phyloP scores from a whole-genome alignment of 2,888 invertebrate genomes.

The Brachypterus glaber region DNA sequence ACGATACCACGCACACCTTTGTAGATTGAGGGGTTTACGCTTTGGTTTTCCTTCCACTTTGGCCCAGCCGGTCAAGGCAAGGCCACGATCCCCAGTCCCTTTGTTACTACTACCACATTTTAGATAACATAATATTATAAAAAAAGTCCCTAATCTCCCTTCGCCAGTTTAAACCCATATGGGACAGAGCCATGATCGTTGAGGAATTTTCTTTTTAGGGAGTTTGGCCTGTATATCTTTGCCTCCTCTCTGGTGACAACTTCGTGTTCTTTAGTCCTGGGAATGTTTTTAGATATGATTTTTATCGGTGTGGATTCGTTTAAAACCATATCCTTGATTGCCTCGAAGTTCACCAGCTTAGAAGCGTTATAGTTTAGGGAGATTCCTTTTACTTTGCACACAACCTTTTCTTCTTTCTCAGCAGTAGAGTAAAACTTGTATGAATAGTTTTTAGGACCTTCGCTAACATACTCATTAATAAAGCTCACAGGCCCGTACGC shows the following conservation, averaged over 20 bases:
- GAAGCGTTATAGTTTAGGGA: constrained; percentile 6
- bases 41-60: no score
- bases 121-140: no score
- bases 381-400: constrained; percentile 12
- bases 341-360: constrained; percentile 8
- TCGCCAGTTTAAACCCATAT: background rate
- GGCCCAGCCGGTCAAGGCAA: no score
- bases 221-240: background rate
- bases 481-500: background rate
- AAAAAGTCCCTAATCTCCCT: no score
- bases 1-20: no score
- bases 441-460: background rate
- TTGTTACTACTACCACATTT: no score
- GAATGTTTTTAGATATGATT: background rate
- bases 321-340: constrained; percentile 9
- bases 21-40: no score
- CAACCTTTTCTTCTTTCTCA: constrained; percentile 2
- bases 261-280: background rate
- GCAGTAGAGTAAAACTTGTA: background rate
- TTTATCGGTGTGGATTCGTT: background rate
- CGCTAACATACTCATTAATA: background rate
- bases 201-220: background rate
- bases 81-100: no score
- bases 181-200: background rate
- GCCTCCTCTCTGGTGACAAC: background rate